These are phyloP conservation scores for Syrrhaptes paradoxus DNA, from an alignment of 2,113 vertebrate species.

Conservation along the genomic window DNA sequence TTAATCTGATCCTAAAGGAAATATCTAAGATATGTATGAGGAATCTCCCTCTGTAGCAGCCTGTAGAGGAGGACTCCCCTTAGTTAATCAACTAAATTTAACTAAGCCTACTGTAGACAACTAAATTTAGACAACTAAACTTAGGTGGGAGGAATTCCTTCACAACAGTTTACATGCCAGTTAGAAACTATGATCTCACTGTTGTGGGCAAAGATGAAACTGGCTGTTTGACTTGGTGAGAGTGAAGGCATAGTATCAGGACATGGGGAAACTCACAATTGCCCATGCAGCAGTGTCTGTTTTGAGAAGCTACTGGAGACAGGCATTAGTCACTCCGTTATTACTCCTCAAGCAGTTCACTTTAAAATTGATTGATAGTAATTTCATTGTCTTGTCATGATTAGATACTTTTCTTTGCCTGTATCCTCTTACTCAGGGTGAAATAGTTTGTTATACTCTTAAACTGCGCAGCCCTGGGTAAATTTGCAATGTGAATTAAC, in stretches of 20 bases:
- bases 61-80: neutral
- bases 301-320: neutral
- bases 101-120: constrained; percentile 11
- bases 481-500: neutral
- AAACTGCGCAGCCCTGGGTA: neutral
- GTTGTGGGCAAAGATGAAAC: constrained; percentile 15
- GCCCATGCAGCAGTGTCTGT: neutral
- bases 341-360: neutral
- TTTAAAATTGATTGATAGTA: neutral
- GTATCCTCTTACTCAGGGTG: neutral
- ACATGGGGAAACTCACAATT: neutral
- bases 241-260: neutral
- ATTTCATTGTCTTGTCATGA: neutral
- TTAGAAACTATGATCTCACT: constrained; percentile 1
- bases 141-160: constrained; percentile 63
- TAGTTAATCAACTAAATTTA: constrained; percentile 46
- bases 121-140: constrained; percentile 54
- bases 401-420: neutral
- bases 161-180: constrained; percentile 44
- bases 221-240: neutral
- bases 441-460: neutral
- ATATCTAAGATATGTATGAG: neutral
- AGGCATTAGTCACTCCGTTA: neutral
- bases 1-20: neutral
- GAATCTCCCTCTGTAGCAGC: neutral